phyloP scores from a whole-genome alignment of 2,113 vertebrate species.

The Boleophthalmus pectinirostris region DNA sequence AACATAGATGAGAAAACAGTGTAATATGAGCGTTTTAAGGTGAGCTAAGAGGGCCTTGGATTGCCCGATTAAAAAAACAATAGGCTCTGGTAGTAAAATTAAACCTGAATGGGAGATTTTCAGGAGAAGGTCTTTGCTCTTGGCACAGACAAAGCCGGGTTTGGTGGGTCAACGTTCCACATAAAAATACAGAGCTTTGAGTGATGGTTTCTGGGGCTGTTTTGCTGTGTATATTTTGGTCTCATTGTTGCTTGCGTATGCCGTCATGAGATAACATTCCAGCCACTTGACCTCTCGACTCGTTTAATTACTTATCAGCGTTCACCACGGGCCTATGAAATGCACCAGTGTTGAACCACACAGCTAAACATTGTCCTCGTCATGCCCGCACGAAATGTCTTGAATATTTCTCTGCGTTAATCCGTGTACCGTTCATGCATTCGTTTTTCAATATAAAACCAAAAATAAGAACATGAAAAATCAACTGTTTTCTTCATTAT shows the following conservation, averaged over 20 bases:
- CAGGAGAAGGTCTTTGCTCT: constrained; percentile 22
- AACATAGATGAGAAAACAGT: too few species aligned
- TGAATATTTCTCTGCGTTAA: constrained; percentile 18
- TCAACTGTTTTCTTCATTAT: too few species aligned
- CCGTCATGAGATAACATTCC: constrained; percentile 77
- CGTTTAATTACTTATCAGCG: constrained; percentile 66
- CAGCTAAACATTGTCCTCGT: constrained; percentile 19
- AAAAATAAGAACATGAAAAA: too few species aligned
- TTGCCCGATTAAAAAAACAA: constrained; percentile 69
- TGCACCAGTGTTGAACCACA: constrained; percentile 14
- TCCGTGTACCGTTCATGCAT: too few species aligned
- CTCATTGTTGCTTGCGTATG: constrained; percentile 70
- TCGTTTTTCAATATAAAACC: too few species aligned
- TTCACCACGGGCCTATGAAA: constrained; percentile 40
- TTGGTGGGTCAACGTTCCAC: constrained; percentile 40
- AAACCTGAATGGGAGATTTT: constrained; percentile 47
- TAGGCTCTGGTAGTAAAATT: constrained; percentile 58
- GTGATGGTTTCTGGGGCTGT: constrained; percentile 13
- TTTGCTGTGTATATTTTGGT: constrained; percentile 53
- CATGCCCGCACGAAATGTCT: constrained; percentile 13
- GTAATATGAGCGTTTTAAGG: constrained; percentile 3
- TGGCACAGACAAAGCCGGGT: constrained; percentile 13
- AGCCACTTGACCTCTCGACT: constrained; percentile 67
- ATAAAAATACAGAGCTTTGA: constrained; percentile 60
- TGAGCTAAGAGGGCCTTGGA: constrained; percentile 65